These are phyloP conservation scores for Sus cebifrons DNA, from an alignment of 2,797 vertebrate species.

Conservation along the genomic window DNA sequence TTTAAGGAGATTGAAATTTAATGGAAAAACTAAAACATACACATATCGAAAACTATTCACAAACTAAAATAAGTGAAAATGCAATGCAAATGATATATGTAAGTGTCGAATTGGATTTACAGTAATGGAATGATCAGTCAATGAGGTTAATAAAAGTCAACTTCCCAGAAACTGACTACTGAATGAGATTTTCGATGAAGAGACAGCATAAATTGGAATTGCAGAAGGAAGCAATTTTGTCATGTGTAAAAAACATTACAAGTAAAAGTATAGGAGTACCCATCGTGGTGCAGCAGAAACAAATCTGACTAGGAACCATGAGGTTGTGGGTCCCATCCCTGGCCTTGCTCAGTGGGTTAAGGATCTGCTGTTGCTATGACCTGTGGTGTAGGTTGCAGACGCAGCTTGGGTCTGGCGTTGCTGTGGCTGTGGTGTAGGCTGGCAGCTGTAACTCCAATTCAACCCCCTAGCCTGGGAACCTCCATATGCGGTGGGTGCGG, in stretches of 20 bases:
- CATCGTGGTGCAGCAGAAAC: too few relatives aligned
- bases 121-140: conserved; percentile 53
- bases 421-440: too few relatives aligned
- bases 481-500: too few relatives aligned
- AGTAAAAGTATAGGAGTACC: too few relatives aligned
- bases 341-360: too few relatives aligned
- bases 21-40: conserved; percentile 32
- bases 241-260: neutral
- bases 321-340: too few relatives aligned
- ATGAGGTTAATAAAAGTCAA: conserved; percentile 71
- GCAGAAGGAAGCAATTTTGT: conserved; percentile 20
- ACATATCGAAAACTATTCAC: conserved; percentile 57
- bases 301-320: too few relatives aligned
- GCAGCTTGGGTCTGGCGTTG: too few relatives aligned
- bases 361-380: too few relatives aligned
- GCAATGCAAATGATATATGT: conserved; percentile 54
- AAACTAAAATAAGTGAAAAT: conserved; percentile 73
- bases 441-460: too few relatives aligned
- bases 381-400: too few relatives aligned
- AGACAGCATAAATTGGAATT: conserved; percentile 49
- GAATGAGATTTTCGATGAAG: conserved; percentile 50
- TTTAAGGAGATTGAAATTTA: conserved; percentile 62
- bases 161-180: conserved; percentile 50
- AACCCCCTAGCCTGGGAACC: too few relatives aligned
- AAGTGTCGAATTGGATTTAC: conserved; percentile 59